Evolutionary conservation across 2,797 vertebrate genomes (phyloP).

Genomic region (Mastacembelus armatus): DNA sequence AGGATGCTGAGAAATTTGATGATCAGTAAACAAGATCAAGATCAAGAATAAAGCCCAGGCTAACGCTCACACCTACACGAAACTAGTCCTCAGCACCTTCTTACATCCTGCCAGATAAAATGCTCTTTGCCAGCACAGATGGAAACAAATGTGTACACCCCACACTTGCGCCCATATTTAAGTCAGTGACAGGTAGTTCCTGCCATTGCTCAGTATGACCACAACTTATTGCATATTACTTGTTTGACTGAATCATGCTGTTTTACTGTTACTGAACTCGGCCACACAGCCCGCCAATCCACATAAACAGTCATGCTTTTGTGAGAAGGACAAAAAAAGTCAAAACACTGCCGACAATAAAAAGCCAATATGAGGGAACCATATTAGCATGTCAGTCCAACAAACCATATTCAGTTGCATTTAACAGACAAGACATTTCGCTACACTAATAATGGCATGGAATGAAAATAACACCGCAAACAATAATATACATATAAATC

Average conservation of each 20-base stretch:
- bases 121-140: not conserved
- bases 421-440: not conserved
- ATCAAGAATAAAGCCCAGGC: not conserved
- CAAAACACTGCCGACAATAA: not conserved
- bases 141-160: not conserved
- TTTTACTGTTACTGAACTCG: not conserved
- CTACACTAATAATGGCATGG: not conserved
- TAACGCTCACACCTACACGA: conserved; percentile 33
- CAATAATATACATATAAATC: too few relatives aligned
- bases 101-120: conserved; percentile 50
- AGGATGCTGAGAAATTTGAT: conserved; percentile 42
- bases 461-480: not conserved
- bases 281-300: not conserved
- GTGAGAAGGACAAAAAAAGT: conserved; percentile 1
- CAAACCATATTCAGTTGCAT: not conserved
- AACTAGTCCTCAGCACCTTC: too few relatives aligned
- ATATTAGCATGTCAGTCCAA: not conserved
- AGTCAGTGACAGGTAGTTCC: conserved; percentile 23
- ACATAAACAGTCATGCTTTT: not conserved
- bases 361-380: conserved; percentile 1
- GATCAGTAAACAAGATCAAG: too few relatives aligned
- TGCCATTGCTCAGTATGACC: conserved; percentile 28
- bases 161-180: not conserved
- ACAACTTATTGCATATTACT: conserved; percentile 11
- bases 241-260: conserved; percentile 34